Evolutionary conservation across 2,113 vertebrate genomes (phyloP).

Genomic region (Macroglossus sobrinus): DNA sequence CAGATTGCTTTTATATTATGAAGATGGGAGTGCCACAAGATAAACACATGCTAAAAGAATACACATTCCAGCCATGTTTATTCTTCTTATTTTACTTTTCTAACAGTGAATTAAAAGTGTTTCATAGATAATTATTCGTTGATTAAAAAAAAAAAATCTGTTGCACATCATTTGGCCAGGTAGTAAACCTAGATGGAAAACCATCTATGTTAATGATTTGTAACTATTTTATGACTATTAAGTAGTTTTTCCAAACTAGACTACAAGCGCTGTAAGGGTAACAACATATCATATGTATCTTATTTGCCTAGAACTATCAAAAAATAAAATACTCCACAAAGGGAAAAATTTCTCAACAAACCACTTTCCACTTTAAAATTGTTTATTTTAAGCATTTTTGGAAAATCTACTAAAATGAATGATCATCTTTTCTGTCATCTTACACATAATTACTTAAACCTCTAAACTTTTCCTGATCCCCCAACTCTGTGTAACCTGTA

Average conservation of each 20-base stretch:
- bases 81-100: background rate
- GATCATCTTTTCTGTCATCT: background rate
- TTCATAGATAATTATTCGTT: background rate
- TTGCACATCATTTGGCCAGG: background rate
- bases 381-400: constrained; percentile 20
- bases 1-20: background rate
- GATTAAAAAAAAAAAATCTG: background rate
- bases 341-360: constrained; percentile 25
- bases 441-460: constrained; percentile 10
- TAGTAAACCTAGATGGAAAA: background rate
- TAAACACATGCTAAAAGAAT: background rate
- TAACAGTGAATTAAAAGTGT: background rate
- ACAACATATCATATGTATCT: background rate
- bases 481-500: background rate
- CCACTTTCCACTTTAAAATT: background rate
- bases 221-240: background rate
- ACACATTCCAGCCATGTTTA: background rate
- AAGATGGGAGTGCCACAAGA: background rate
- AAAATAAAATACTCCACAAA: background rate
- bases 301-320: background rate
- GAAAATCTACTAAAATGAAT: background rate
- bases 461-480: background rate
- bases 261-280: background rate
- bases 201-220: background rate
- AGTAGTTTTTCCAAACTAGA: background rate